Conservation (phyloP, 2,797 vertebrate species). For the Cottoperca gobio region DNA sequence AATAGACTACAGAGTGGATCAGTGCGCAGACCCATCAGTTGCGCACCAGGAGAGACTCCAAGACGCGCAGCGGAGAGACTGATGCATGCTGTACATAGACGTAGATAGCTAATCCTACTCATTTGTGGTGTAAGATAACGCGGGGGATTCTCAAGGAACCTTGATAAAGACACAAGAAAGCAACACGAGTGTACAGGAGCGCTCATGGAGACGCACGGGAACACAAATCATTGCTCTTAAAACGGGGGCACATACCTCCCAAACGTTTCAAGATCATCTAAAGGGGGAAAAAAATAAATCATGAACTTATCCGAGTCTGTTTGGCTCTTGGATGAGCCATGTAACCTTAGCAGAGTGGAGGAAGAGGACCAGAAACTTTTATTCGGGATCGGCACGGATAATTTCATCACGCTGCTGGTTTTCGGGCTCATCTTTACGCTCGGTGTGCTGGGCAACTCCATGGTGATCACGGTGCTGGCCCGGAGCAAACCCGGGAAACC, state of each 20-base stretch:
- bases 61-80: constrained; percentile 14
- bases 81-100: not conserved
- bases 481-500: constrained; percentile 91
- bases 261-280: not conserved
- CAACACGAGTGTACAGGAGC: not conserved
- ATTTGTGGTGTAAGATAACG: not conserved
- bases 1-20: constrained; percentile 38
- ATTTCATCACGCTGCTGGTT: constrained; percentile 91
- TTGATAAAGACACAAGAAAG: not conserved
- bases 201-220: constrained; percentile 46
- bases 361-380: constrained; percentile 83
- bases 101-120: no score
- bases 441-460: constrained; percentile 94
- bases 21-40: constrained; percentile 61
- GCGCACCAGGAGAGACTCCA: constrained; percentile 49
- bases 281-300: constrained; percentile 3
- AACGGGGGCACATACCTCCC: constrained; percentile 19
- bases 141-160: not conserved
- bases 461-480: constrained; percentile 96
- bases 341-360: constrained; percentile 73
- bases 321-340: constrained; percentile 61
- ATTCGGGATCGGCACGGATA: constrained; percentile 91
- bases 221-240: not conserved
- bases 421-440: constrained; percentile 94
- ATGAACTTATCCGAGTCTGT: constrained; percentile 78